Evolutionary conservation across 1,140 invertebrate genomes (phyloP), one percentile per base, ranked within the genome.

Genomic region (Chironomus striatipennis): DNA sequence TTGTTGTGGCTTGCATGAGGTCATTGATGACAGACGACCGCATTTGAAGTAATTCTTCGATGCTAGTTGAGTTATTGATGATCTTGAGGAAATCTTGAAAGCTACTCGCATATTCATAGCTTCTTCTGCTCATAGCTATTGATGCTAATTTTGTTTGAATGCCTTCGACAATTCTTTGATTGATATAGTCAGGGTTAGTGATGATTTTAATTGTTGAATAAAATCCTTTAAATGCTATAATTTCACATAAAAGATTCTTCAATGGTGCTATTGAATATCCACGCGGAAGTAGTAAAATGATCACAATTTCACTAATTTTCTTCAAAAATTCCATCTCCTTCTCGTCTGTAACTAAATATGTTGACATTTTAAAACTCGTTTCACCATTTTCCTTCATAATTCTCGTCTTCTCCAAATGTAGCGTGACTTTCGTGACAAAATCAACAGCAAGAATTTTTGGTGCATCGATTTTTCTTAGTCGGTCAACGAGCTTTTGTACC

Each of bases 1-100:
- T 87, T 2, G 93, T 94, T 47, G 94, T 95, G 0, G 94, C 93
- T 85, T 97, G 93, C 91, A 96, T 95, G 76, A 96, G 91, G 85
- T 96, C 94, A 24, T 90, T 93, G 0, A 96, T 90, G 76, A 96
- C 94, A 78, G 93, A 93, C 77, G 83, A 90, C 84, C 90, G 84
- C 77, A 96, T 91, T 78, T 92, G 88, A 79, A 93, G 93, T 15
- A 97, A 84, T 75, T 92, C 89, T 79, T 95, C 92, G 73, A 95
- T 81, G 82, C 93, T 93, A 77, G 88, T 88, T 64, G 89, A 93
- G 76, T 87, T 89, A 77, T 93, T 91, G 73, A 97, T 95, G 79
- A 94, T 88, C 75, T 91, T 88, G 67, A 96, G 87, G 80, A 96
- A 95, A 76, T 95, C 93, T 81, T 97, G 93, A 81, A 94, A 96